Evolutionary conservation across 2,888 invertebrate genomes (phyloP).

Genomic region (Hirtodrosophila duncani): DNA sequence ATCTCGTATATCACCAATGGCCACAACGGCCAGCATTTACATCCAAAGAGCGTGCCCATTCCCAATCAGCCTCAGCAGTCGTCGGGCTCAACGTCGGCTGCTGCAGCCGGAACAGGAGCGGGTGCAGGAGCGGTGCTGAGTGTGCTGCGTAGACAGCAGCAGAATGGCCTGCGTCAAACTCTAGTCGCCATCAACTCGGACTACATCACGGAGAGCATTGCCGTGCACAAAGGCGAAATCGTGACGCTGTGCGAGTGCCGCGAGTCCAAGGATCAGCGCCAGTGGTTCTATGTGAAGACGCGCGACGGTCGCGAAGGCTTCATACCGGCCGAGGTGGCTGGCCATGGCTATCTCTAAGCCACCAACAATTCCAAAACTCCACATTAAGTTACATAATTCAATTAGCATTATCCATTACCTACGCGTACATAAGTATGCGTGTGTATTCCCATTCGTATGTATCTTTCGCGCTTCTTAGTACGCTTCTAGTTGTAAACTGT

Average conservation of each 20-base stretch:
- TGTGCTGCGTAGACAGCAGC: conserved; percentile 62
- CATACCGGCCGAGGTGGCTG: conserved; percentile 87
- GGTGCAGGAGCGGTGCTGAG: conserved; percentile 35
- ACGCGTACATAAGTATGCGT: not conserved
- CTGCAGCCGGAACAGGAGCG: conserved; percentile 27
- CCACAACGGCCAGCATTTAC: conserved; percentile 74
- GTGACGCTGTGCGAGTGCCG: conserved; percentile 83
- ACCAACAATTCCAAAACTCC: conserved; percentile 36
- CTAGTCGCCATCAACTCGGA: conserved; percentile 85
- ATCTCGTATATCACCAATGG: conserved; percentile 73
- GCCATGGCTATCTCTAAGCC: conserved; percentile 85
- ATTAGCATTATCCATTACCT: conserved; percentile 15
- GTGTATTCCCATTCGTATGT: no score
- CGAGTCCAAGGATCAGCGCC: conserved; percentile 81
- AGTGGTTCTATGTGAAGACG: conserved; percentile 88
- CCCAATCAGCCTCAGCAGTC: conserved; percentile 34
- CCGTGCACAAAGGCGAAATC: conserved; percentile 86
- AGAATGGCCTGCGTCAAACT: conserved; percentile 81
- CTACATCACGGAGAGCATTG: conserved; percentile 82
- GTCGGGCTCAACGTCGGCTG: conserved; percentile 14
- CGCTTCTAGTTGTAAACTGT: conserved; percentile 37
- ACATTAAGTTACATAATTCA: conserved; percentile 20
- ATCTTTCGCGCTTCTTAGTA: conserved; percentile 27
- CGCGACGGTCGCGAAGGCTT: conserved; percentile 86
- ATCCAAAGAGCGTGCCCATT: conserved; percentile 62